Evolutionary conservation across 2,113 vertebrate genomes (phyloP).

Genomic region (Gallinago undulata): DNA sequence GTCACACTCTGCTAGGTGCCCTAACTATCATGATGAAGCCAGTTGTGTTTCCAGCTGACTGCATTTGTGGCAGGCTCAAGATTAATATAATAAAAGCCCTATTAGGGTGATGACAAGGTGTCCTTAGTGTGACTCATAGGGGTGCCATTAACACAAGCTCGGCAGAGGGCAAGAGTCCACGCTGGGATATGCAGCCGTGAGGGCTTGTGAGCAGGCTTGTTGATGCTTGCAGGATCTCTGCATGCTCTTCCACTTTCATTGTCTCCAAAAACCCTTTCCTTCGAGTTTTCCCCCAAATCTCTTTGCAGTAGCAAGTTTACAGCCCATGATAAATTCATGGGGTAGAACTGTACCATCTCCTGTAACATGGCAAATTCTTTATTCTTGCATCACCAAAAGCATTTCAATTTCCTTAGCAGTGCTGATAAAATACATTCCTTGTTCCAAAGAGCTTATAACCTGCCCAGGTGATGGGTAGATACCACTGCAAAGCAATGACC

Average conservation of each 20-base stretch:
- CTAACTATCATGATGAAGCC: neutral
- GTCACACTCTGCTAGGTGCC: neutral
- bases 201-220: neutral
- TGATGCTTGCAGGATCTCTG: neutral
- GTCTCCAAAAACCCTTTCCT: neutral
- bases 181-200: neutral
- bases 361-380: neutral
- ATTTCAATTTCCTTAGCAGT: neutral
- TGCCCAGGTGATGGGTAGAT: neutral
- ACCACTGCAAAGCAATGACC: neutral
- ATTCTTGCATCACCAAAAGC: neutral
- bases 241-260: neutral
- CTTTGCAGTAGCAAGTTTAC: neutral
- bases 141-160: neutral
- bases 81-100: neutral
- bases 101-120: neutral
- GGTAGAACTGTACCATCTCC: neutral
- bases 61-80: neutral
- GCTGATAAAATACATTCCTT: neutral
- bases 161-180: fast-evolving
- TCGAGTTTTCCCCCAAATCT: neutral
- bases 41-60: neutral
- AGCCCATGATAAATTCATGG: neutral
- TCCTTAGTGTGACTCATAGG: neutral
- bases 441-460: neutral